Percentiles rank a stretch among this genome's conserved stretches.
Conservation (phyloP, 2,797 vertebrate species). For the Pseudomugil tenellus region DNA sequence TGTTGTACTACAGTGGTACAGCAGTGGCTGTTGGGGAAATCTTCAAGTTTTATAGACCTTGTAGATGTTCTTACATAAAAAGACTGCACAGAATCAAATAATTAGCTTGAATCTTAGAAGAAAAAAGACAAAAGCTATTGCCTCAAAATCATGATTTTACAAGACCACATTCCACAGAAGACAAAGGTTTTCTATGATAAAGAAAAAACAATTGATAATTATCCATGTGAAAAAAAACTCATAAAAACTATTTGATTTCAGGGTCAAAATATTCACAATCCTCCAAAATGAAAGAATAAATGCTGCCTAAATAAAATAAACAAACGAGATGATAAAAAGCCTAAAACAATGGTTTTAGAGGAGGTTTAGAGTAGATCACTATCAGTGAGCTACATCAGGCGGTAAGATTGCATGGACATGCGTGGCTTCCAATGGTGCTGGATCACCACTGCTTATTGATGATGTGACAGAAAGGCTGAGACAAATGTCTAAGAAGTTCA, state of each 20-base stretch:
- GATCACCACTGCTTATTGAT: slow-evolving; percentile 1
- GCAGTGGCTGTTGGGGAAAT: not conserved
- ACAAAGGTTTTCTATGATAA: too few relatives aligned
- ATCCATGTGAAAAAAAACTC: not conserved
- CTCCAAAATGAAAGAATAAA: not conserved
- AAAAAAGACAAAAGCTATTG: too few relatives aligned
- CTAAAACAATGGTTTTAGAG: not conserved
- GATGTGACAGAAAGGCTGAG: not conserved
- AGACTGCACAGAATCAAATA: too few relatives aligned
- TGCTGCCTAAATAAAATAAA: not conserved
- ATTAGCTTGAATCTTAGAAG: too few relatives aligned
- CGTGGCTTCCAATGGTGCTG: not conserved
- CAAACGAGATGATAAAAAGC: not conserved
- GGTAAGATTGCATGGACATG: not conserved
- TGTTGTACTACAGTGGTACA: too few relatives aligned
- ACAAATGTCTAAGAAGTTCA: not conserved
- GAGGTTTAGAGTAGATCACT: too few relatives aligned
- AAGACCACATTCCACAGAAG: too few relatives aligned
- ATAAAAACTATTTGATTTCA: not conserved
- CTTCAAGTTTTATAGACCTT: not conserved
- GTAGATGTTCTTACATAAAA: not conserved
- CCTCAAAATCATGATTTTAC: too few relatives aligned
- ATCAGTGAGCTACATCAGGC: not conserved
- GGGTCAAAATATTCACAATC: too few relatives aligned
- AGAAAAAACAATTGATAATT: too few relatives aligned